These are phyloP conservation scores for Limnothrissa miodon DNA, from an alignment of 2,113 vertebrate species.

Conservation along the genomic window DNA sequence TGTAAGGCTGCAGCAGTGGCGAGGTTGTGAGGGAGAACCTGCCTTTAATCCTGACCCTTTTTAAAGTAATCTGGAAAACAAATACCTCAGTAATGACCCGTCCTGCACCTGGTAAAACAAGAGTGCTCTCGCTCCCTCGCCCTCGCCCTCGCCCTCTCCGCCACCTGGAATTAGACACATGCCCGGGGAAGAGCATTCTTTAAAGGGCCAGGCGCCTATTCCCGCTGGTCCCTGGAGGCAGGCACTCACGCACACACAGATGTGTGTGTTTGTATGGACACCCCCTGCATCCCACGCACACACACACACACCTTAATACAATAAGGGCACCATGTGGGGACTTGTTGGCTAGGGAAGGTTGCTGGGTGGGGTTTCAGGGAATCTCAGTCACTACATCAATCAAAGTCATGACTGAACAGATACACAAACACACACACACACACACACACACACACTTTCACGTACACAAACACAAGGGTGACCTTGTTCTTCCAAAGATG, in stretches of 20 bases:
- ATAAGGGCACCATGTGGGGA: neutral
- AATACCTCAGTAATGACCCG: slow-evolving; percentile 74
- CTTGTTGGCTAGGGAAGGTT: neutral
- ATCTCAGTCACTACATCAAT: neutral
- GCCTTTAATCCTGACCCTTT: slow-evolving; percentile 64
- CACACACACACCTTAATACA: neutral
- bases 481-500: neutral
- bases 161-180: slow-evolving; percentile 75
- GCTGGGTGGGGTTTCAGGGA: neutral
- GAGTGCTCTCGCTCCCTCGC: slow-evolving; percentile 34
- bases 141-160: slow-evolving; percentile 35
- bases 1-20: neutral
- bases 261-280: slow-evolving; percentile 41
- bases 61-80: slow-evolving; percentile 73
- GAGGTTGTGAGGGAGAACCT: slow-evolving; percentile 53
- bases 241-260: slow-evolving; percentile 40
- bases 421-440: too few species aligned
- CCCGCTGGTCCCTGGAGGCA: slow-evolving; percentile 14
- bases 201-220: slow-evolving; percentile 60
- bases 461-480: neutral
- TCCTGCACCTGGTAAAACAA: slow-evolving; percentile 74
- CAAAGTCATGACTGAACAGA: neutral
- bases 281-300: slow-evolving; percentile 28
- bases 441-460: neutral
- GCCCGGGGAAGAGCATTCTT: slow-evolving; percentile 56